phyloP scores from a whole-genome alignment of 2,797 vertebrate genomes.

The Enteromius radiatus region DNA sequence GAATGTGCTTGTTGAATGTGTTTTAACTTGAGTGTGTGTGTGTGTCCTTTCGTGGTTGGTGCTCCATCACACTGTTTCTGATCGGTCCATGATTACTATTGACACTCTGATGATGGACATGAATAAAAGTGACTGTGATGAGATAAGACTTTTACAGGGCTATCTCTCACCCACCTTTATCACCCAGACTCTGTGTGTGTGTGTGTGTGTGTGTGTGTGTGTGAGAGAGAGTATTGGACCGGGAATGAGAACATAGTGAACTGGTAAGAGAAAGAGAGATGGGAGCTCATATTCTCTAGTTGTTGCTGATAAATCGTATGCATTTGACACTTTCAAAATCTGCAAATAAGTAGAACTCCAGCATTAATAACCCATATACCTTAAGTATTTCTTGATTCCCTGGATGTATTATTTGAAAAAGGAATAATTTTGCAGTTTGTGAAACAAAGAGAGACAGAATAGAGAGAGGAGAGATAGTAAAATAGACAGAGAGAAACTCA shows the following conservation, averaged over 20 bases:
- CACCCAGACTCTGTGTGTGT: conserved; percentile 9
- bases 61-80: conserved; percentile 66
- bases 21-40: neutral
- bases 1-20: neutral
- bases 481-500: conserved; percentile 72
- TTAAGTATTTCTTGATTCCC: conserved; percentile 19
- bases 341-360: neutral
- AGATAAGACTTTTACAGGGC: conserved; percentile 76
- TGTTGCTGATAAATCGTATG: neutral
- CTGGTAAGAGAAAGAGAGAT: conserved; percentile 7
- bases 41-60: conserved; percentile 26
- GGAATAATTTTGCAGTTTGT: conserved; percentile 20
- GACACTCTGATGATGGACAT: conserved; percentile 99
- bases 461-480: conserved; percentile 19
- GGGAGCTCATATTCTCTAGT: neutral
- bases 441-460: conserved; percentile 7
- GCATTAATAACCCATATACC: neutral
- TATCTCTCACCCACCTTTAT: conserved; percentile 45
- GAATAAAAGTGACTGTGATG: conserved; percentile 99
- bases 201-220: conserved; percentile 35
- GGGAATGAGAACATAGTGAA: conserved; percentile 21
- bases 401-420: conserved; percentile 30
- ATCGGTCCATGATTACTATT: conserved; percentile 98
- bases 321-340: conserved; percentile 15
- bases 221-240: neutral